These are phyloP conservation scores for Grammomys dolichurus DNA, from an alignment of 2,113 vertebrate genomes.

Conservation along the genomic window DNA sequence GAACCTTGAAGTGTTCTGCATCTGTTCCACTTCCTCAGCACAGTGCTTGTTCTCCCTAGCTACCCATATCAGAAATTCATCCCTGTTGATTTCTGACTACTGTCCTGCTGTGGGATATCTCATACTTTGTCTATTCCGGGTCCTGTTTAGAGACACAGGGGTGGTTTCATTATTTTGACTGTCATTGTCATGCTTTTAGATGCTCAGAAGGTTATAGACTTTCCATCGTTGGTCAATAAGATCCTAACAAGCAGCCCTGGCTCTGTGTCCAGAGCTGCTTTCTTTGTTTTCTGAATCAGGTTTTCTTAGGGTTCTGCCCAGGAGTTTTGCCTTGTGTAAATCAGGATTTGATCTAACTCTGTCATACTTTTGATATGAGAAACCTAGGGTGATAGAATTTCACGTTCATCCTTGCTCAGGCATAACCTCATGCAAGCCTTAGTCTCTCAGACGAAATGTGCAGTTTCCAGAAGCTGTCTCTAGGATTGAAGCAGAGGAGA, in stretches of 20 bases:
- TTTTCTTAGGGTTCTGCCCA: background rate
- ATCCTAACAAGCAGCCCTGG: background rate
- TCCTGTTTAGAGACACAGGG: background rate
- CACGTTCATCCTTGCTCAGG: background rate
- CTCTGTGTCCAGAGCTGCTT: background rate
- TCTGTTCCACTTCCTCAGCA: background rate
- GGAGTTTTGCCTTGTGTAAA: background rate
- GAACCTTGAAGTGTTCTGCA: background rate
- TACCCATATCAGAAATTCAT: background rate
- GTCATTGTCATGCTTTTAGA: background rate
- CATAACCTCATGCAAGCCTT: background rate
- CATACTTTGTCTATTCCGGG: background rate
- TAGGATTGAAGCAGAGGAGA: background rate
- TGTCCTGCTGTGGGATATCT: background rate
- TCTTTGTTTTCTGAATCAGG: background rate
- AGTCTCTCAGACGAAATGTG: background rate
- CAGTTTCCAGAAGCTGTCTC: background rate
- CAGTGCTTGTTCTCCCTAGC: background rate
- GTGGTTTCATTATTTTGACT: background rate
- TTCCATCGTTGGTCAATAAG: background rate
- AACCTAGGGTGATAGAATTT: background rate
- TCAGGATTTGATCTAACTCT: background rate
- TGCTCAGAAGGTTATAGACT: background rate
- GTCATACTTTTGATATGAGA: slow-evolving; percentile 21
- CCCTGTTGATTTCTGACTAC: background rate